These are phyloP conservation scores for Protobothrops mucrosquamatus DNA, from an alignment of 2,113 vertebrate species.

Conservation along the genomic window DNA sequence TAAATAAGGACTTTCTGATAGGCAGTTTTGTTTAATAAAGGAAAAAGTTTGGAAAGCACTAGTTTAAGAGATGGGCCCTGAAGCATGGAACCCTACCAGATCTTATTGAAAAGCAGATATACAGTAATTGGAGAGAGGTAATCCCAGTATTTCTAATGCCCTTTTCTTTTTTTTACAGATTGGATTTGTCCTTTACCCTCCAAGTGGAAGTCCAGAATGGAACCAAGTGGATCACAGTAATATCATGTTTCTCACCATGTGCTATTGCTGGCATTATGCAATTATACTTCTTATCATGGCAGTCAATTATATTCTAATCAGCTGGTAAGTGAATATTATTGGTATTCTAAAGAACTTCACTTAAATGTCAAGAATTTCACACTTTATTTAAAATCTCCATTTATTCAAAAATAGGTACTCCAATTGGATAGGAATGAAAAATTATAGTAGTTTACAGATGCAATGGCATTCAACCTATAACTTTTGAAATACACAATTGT, in stretches of 20 bases:
- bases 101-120: neutral
- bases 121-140: neutral
- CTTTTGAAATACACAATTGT: neutral
- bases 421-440: neutral
- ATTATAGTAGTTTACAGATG: neutral
- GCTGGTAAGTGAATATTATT: conserved; percentile 77
- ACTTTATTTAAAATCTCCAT: neutral
- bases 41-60: neutral
- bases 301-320: conserved; percentile 76
- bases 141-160: neutral
- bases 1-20: neutral
- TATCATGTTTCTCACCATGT: conserved; percentile 87
- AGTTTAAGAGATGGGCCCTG: neutral
- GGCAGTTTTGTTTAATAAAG: neutral
- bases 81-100: neutral
- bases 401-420: neutral
- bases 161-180: conserved; percentile 73
- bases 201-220: conserved; percentile 79
- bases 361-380: neutral
- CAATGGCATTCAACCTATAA: neutral
- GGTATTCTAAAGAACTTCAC: conserved; percentile 12
- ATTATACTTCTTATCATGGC: conserved; percentile 75
- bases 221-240: conserved; percentile 81
- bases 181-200: conserved; percentile 89
- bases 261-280: conserved; percentile 91